Evolutionary conservation across 2,888 invertebrate species (phyloP), one percentile per base, ranked within the genome.

Genomic region (Eupelmus urozonus): DNA sequence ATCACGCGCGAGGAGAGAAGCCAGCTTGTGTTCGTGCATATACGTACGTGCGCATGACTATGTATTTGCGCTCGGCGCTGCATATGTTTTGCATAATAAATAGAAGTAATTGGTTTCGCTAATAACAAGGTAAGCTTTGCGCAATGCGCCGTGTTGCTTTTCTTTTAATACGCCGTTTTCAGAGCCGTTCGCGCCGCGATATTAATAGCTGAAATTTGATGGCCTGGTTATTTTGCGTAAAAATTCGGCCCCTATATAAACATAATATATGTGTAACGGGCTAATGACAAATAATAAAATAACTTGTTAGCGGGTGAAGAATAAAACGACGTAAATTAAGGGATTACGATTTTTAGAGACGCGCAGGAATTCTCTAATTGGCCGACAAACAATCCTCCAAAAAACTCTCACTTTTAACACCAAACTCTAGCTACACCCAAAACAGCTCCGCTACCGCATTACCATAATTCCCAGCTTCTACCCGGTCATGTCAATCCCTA

Each of bases 61-160:
- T 53, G 23, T 55, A 13, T 73, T 63, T 70, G 69, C 69, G 59
- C 67, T 55, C 63, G 63, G 62, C 57, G 55, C 45, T 66, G 65
- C 66, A 79, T 71, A 75, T 71, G 66, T 67, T 79, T 79, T 79
- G 79, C 79, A 79, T 79, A 75, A 79, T 76, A 76, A 79, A 79
- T 75, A 72, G 40, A 76, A 79, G 76, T 79, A 75, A 79, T 79
- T 75, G 79, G 71, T 62, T 67, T 62, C 71, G 55, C 79, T 75
- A 79, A 75, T 79, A 75, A 79, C 71, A 67, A 72, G 71, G 65
- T 49, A 11, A 40, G 27, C 25, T 25, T 79, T 79, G 62, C 75
- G 71, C 55, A 79, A 79, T 60, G 9, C 7, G 9, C 59, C 23
- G 9, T 51, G 53, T 55, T 80, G 77, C 75, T 78, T 75, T 70